Conservation (phyloP, 2,113 vertebrate genomes). For the Hippocampus zosterae region DNA sequence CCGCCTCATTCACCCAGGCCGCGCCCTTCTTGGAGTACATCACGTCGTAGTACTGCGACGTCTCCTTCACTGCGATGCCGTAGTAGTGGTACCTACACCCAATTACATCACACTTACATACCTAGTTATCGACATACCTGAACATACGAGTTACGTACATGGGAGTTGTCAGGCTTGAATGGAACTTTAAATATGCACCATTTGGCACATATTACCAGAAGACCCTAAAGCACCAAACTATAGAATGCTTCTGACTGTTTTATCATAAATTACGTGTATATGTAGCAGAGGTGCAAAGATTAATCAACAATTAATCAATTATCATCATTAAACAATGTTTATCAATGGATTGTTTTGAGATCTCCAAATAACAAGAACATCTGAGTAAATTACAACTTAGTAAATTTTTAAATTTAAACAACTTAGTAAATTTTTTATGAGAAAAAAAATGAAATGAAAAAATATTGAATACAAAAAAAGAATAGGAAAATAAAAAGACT, state of each 20-base stretch:
- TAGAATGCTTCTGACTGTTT: background rate
- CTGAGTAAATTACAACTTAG: no score
- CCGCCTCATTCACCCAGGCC: conserved; percentile 97
- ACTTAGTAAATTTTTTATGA: no score
- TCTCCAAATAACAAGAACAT: no score
- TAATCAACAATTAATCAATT: no score
- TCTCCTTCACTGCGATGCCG: conserved; percentile 97
- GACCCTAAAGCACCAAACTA: no score
- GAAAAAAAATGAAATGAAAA: background rate
- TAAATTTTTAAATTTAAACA: no score
- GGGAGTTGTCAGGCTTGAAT: background rate
- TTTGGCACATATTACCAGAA: background rate
- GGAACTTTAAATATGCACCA: background rate
- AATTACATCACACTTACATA: background rate
- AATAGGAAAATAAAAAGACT: background rate
- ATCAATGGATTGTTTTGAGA: no score
- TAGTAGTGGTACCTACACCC: conserved; percentile 95
- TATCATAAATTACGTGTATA: background rate
- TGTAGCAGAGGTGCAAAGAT: no score
- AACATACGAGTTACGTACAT: background rate
- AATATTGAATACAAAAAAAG: background rate
- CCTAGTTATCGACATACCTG: background rate
- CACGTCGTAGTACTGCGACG: conserved; percentile 97
- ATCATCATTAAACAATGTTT: no score
- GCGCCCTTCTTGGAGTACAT: conserved; percentile 99